Conservation (phyloP, 1,140 invertebrate genomes). For the Linepithema humile region DNA sequence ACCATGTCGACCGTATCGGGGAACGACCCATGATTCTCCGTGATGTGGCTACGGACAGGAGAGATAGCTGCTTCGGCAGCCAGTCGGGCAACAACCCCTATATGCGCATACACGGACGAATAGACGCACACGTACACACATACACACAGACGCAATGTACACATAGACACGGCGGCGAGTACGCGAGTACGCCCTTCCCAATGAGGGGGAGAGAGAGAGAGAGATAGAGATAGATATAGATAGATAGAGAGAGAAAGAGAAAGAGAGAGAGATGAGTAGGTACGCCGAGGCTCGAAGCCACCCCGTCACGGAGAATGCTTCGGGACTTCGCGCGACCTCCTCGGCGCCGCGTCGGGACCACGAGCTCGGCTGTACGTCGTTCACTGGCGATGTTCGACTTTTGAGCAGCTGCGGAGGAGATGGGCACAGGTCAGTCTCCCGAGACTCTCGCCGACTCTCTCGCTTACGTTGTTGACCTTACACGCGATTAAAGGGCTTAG, state of each 20-base stretch:
- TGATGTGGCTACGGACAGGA: slow-evolving; percentile 69
- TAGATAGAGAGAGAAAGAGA: no score
- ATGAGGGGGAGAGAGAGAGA: slow-evolving; percentile 23
- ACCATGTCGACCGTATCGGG: slow-evolving; percentile 59
- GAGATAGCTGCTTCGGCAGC: slow-evolving; percentile 67
- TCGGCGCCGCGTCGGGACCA: slow-evolving; percentile 66
- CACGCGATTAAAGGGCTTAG: slow-evolving; percentile 29
- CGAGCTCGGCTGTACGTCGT: slow-evolving; percentile 61
- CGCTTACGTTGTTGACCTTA: slow-evolving; percentile 13
- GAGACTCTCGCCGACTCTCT: slow-evolving; percentile 56
- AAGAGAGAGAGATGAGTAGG: slow-evolving; percentile 66
- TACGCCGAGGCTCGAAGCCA: slow-evolving; percentile 72
- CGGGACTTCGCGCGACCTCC: slow-evolving; percentile 71
- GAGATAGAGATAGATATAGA: no score
- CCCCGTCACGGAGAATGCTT: slow-evolving; percentile 71
- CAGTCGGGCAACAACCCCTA: slow-evolving; percentile 69
- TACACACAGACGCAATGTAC: slow-evolving; percentile 13
- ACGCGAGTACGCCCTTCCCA: slow-evolving; percentile 64
- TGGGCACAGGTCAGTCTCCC: slow-evolving; percentile 80
- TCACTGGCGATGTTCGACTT: slow-evolving; percentile 77
- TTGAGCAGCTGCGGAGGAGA: slow-evolving; percentile 75
- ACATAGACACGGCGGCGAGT: slow-evolving; percentile 27
- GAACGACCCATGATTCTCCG: slow-evolving; percentile 71
- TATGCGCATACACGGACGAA: slow-evolving; percentile 49
- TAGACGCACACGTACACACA: neutral